Evolutionary conservation across 2,888 invertebrate genomes (phyloP), one percentile per base, ranked within the genome.

Genomic region (Meta bourneti): DNA sequence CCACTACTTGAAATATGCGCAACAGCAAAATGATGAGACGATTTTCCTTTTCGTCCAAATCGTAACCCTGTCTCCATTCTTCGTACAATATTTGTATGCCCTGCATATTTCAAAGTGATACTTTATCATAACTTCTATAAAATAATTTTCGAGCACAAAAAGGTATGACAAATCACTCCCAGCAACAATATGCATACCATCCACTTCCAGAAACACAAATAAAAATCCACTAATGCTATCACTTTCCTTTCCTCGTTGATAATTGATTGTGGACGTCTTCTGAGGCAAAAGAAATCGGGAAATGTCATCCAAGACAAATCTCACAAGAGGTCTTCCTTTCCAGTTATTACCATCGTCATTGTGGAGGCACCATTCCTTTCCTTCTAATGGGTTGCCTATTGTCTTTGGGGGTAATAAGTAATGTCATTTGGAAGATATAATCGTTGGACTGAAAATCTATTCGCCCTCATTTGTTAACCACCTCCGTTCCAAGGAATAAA

Each of bases 301-400:
- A 51, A 34, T 48, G 79, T 54, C 52, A 71, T 49, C 20, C 70
- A 49, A 79, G 90, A 90, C 84, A 90, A 90, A 90, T 90, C 90
- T 84, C 72, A 70, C 16, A 61, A 69, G 71, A 72, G 13, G 69
- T 79, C 71, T 83, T 84, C 82, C 54, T 61, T 54, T 70, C n/a
- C 54, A 61, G 19, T 69, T 77, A 90, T 90, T 86, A 81, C 83
- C 85, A 85, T 85, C 80, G 80, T 90, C 85, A 81, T 86, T 74
- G 75, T 54, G 49, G n/a, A n/a, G 70, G 70, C 34, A 72, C 52
- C 48, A 72, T 87, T 61, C 48, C 54, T 72, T 80, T 51, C 79
- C 71, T 54, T 34, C 48, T 87, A 87, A 87, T 87, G 87, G 87
- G 69, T 16, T 16, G 61, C 54, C 79, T 71, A 80, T 87, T 87